A percentile compares a stretch with the other conserved stretches of the same genome.
Conservation (phyloP, 2,797 vertebrate species). For the Tragopan temminckii region DNA sequence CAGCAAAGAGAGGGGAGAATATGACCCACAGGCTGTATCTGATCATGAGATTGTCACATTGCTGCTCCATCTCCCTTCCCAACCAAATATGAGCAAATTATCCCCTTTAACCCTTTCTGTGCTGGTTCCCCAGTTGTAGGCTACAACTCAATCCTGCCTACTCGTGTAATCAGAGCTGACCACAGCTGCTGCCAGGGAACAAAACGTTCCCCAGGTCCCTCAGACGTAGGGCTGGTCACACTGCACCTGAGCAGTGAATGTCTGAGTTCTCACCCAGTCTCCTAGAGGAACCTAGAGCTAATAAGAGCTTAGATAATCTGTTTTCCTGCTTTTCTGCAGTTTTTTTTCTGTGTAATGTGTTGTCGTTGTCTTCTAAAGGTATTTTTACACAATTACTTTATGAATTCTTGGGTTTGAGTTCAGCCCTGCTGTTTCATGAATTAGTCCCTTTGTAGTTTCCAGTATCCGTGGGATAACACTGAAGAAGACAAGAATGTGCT, state of each 20-base stretch:
- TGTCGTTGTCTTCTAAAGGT: background rate
- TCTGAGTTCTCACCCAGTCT: background rate
- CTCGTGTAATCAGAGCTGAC: background rate
- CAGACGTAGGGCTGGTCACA: background rate
- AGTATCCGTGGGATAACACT: background rate
- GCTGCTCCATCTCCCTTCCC: background rate
- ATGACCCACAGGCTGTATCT: background rate
- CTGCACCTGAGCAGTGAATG: background rate
- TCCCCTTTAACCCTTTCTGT: background rate
- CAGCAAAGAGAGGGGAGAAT: accelerated
- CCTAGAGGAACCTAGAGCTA: background rate
- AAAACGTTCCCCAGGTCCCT: background rate
- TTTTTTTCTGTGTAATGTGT: accelerated
- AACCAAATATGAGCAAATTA: background rate
- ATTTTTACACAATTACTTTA: background rate
- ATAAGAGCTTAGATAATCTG: accelerated
- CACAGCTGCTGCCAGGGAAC: background rate
- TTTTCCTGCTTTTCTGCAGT: accelerated
- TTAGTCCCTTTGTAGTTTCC: background rate
- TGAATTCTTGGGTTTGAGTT: accelerated
- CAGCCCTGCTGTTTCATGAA: accelerated
- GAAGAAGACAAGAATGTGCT: accelerated
- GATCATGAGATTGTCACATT: background rate
- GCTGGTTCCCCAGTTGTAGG: accelerated
- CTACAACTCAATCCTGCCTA: background rate